Evolutionary conservation across 2,797 vertebrate genomes (phyloP).

Genomic region (Danio choprae): DNA sequence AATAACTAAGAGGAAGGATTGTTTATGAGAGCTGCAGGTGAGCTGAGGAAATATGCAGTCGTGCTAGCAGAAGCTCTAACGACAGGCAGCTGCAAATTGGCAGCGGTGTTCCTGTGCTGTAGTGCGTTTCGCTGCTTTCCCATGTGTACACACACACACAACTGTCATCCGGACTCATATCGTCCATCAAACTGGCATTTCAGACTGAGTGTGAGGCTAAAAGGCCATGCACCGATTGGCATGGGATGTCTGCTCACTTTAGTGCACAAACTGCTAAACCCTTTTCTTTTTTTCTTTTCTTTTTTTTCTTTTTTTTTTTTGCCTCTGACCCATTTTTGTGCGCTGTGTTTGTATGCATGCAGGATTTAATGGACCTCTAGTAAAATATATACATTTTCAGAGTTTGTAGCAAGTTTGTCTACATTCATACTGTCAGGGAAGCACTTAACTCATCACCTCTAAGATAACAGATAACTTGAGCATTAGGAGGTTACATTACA

Average conservation of each 20-base stretch:
- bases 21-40: slow-evolving; percentile 49
- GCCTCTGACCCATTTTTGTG: slow-evolving; percentile 37
- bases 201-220: slow-evolving; percentile 74
- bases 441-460: neutral
- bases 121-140: slow-evolving; percentile 58
- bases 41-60: slow-evolving; percentile 32
- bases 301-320: slow-evolving; percentile 20
- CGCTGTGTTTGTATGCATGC: neutral
- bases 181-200: slow-evolving; percentile 78
- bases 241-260: slow-evolving; percentile 71
- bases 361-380: neutral
- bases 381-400: slow-evolving; percentile 1
- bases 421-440: neutral
- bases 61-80: slow-evolving; percentile 32
- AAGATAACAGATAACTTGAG: neutral
- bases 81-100: slow-evolving; percentile 56
- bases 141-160: slow-evolving; percentile 63
- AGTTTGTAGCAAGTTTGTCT: neutral
- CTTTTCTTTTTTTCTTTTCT: slow-evolving; percentile 31
- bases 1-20: slow-evolving; percentile 67
- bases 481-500: too few species aligned
- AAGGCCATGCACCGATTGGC: slow-evolving; percentile 80
- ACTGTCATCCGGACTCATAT: slow-evolving; percentile 74
- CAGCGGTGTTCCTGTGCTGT: slow-evolving; percentile 44
- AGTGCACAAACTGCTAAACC: slow-evolving; percentile 61